Base-by-base conservation (phyloP, 2,113 vertebrate species). In the Strigops habroptila region DNA sequence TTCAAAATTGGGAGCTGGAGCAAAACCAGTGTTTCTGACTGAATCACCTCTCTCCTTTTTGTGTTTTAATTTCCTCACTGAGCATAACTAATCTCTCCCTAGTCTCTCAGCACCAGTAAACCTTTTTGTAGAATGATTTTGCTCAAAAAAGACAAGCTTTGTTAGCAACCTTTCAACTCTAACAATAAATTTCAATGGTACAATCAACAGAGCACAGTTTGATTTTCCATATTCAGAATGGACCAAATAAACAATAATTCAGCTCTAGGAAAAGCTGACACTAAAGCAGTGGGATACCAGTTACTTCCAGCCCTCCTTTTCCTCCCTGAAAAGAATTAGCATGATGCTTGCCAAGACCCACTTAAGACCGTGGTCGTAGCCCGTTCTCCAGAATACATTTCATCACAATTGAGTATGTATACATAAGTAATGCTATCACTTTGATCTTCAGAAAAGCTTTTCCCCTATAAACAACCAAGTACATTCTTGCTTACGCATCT, bases 151-250 rank as follows among this genome's bases (percentile, higher is more conserved):
- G 67, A 90, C 70, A 49, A 90, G 79, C 76, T 95, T 95, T 90
- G 76, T 90, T 93, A 94, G 80, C 76, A 91, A 88, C 82, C 64
- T 93, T 96, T 95, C 91, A 96, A 52, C 31, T 95, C 76, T 43
- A 88, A 96, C 59, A 86, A 94, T 74, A 86, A 49, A 90, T 83
- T 82, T 93, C 79, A 93, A 35, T 67, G 37, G 69, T 63, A 92
- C 73, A 92, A 94, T 92, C 80, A 95, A 86, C 55, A 93, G 80
- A 92, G 64, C 60, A 90, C 63, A 91, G 67, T 88, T 88, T 90
- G 63, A 82, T 83, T 92, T 92, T 93, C 74, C 64, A 71, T 86
- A 95, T 86, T 94, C 73, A 92, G 23, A 94, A 86, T 33, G 46
- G 80, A 88, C 69, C 43, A 91, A 91, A 94, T 63, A 95, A 94